Conservation (phyloP, 1,140 invertebrate genomes). For the Vollenhovia emeryi region DNA sequence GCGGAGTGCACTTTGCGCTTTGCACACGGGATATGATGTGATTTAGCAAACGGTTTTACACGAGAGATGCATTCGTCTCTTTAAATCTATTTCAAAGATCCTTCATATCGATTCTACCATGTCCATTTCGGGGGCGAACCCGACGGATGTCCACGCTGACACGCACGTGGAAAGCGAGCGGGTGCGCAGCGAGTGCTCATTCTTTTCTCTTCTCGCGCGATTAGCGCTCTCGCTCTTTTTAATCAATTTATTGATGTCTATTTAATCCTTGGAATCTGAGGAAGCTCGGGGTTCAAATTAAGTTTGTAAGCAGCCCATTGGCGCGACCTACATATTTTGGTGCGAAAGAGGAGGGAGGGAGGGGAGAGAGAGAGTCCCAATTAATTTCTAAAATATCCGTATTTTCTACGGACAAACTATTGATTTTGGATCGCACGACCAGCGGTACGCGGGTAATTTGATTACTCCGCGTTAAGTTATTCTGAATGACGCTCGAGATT, state of each 20-base stretch:
- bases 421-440: background rate
- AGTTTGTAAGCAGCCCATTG: background rate
- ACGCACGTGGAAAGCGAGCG: background rate
- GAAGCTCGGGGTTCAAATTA: background rate
- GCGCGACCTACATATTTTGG: background rate
- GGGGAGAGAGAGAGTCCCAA: background rate
- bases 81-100: conserved; percentile 45
- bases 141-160: background rate
- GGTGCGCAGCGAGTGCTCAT: background rate
- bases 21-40: conserved; percentile 20
- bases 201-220: background rate
- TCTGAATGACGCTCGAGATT: background rate
- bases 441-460: background rate
- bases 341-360: background rate
- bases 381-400: conserved; percentile 2
- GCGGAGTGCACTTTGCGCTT: conserved; percentile 37
- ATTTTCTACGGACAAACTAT: conserved; percentile 1
- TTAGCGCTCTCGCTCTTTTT: background rate
- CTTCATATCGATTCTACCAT: background rate
- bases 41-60: conserved; percentile 49
- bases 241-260: background rate
- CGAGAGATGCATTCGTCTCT: conserved; percentile 42
- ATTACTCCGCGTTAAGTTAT: conserved; percentile 9
- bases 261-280: background rate
- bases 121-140: background rate